A percentile compares a stretch with the other conserved stretches of the same genome.
Evolutionary conservation across 2,888 invertebrate species (phyloP).

Genomic region (Monoplex corrugatus): DNA sequence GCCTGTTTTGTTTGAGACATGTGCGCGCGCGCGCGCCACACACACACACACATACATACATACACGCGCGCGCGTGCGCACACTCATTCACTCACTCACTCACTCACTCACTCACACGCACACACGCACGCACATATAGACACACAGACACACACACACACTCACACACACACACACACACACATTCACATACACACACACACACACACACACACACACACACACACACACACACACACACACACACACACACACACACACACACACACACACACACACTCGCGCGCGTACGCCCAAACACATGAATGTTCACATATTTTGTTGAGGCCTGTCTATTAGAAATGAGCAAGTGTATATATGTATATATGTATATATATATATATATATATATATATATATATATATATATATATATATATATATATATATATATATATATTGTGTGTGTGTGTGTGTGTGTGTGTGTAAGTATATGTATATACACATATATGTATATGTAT

Average conservation of each 20-base stretch:
- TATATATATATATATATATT: too few relatives aligned
- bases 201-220: neutral
- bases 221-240: conserved; percentile 1
- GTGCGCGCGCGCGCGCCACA: neutral
- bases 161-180: neutral
- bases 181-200: neutral
- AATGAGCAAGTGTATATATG: too few relatives aligned
- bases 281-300: too few relatives aligned
- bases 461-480: too few relatives aligned
- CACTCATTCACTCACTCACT: neutral
- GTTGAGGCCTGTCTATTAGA: too few relatives aligned
- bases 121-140: neutral
- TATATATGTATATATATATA: too few relatives aligned
- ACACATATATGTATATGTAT: too few relatives aligned
- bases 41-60: neutral
- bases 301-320: too few relatives aligned
- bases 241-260: conserved; percentile 18
- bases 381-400: too few relatives aligned
- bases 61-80: neutral
- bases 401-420: too few relatives aligned
- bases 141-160: neutral
- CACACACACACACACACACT: neutral
- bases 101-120: neutral
- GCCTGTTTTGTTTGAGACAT: neutral
- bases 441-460: too few relatives aligned